Conservation (phyloP, 2,113 vertebrate genomes). For the Rhagologus leucostigma region DNA sequence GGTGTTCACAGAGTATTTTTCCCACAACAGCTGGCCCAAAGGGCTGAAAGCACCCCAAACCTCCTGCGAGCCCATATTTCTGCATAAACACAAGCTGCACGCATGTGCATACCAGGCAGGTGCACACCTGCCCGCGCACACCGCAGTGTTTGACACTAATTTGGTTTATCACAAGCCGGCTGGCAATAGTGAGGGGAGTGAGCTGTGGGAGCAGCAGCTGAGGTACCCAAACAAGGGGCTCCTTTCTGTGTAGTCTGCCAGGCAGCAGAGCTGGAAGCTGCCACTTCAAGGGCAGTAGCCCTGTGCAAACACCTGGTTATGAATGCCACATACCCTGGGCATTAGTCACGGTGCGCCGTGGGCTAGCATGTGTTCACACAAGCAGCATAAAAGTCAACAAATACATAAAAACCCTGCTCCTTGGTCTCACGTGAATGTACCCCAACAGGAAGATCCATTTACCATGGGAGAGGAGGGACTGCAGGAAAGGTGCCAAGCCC, state of each 20-base stretch:
- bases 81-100: neutral
- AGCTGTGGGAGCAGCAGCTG: neutral
- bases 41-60: neutral
- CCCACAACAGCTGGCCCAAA: neutral
- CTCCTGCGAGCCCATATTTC: neutral
- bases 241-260: neutral
- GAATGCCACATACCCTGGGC: neutral
- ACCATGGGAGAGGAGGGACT: neutral
- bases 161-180: neutral
- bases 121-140: neutral
- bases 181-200: neutral
- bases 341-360: neutral
- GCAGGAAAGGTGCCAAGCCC: neutral
- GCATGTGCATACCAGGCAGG: neutral
- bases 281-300: neutral
- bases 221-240: neutral
- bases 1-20: neutral
- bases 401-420: neutral
- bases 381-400: neutral
- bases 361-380: neutral
- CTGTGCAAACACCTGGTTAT: neutral
- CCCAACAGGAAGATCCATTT: neutral
- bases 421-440: neutral
- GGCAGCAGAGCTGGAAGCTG: neutral
- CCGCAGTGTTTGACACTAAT: neutral